phyloP scores from a whole-genome alignment of 2,113 vertebrate species.

The Gasterosteus aculeatus region DNA sequence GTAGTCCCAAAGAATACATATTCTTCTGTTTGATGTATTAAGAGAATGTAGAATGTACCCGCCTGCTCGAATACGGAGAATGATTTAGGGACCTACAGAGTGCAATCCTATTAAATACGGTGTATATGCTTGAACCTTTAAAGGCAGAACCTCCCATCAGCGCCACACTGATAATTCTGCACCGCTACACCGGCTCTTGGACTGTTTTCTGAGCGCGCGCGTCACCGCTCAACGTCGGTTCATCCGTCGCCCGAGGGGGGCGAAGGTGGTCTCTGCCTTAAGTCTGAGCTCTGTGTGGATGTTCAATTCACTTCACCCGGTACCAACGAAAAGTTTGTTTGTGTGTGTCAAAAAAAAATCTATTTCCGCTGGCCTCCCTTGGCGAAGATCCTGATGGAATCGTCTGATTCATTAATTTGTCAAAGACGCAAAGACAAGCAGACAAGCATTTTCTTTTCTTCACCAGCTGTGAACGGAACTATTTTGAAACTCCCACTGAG shows the following conservation, averaged over 20 bases:
- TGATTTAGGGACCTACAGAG: slow-evolving; percentile 53
- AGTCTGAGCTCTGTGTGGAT: slow-evolving; percentile 51
- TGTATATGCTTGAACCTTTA: slow-evolving; percentile 55
- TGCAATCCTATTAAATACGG: slow-evolving; percentile 48
- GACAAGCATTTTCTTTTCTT: slow-evolving; percentile 4
- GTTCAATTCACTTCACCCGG: slow-evolving; percentile 38
- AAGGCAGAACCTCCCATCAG: slow-evolving; percentile 44
- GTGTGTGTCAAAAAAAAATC: background rate
- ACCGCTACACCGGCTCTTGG: background rate
- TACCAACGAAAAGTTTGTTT: slow-evolving; percentile 30
- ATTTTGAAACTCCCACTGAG: background rate
- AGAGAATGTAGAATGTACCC: slow-evolving; percentile 37
- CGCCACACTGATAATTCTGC: slow-evolving; percentile 48
- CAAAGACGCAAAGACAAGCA: slow-evolving; percentile 15
- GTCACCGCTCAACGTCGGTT: slow-evolving; percentile 45
- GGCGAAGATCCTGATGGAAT: slow-evolving; percentile 29
- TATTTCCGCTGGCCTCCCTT: slow-evolving; percentile 10
- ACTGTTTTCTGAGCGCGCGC: slow-evolving; percentile 27
- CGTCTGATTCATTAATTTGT: slow-evolving; percentile 27
- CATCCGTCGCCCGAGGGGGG: slow-evolving; percentile 60
- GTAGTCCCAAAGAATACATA: slow-evolving; percentile 70
- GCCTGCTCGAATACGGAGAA: slow-evolving; percentile 40
- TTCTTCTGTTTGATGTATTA: slow-evolving; percentile 65
- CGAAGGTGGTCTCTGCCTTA: slow-evolving; percentile 63
- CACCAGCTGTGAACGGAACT: slow-evolving; percentile 16